Evolutionary conservation across 2,888 invertebrate genomes (phyloP).

Genomic region (Nemurella pictetii): DNA sequence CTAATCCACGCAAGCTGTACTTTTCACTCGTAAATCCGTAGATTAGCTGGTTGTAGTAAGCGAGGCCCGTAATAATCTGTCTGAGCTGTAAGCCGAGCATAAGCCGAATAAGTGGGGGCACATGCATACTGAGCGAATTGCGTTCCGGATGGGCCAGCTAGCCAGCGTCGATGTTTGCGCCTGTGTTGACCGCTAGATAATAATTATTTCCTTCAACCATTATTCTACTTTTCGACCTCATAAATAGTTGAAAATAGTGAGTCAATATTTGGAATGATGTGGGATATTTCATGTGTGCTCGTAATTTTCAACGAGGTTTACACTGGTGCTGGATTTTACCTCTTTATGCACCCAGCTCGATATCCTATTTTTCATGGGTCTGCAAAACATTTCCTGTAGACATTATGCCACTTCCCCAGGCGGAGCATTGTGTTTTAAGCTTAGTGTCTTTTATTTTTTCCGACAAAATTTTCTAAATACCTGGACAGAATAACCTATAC

Average conservation of each 20-base stretch:
- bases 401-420: not conserved
- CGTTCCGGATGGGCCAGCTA: not conserved
- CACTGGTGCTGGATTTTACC: too few relatives aligned
- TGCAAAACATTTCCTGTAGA: not conserved
- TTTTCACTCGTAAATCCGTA: slow-evolving; percentile 6
- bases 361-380: too few relatives aligned
- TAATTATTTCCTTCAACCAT: not conserved
- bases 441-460: not conserved
- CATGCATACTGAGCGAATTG: not conserved
- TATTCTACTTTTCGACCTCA: not conserved
- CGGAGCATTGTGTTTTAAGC: not conserved
- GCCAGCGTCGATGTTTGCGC: not conserved
- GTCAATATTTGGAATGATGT: not conserved
- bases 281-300: not conserved
- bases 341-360: too few relatives aligned
- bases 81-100: not conserved
- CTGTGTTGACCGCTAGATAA: not conserved
- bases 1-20: slow-evolving; percentile 17
- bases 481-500: too few relatives aligned
- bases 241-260: not conserved
- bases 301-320: not conserved
- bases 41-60: slow-evolving; percentile 6
- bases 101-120: not conserved
- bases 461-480: too few relatives aligned
- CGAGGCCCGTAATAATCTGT: not conserved